phyloP scores from a whole-genome alignment of 2,888 invertebrate species.

The Oxycera nigricornis region DNA sequence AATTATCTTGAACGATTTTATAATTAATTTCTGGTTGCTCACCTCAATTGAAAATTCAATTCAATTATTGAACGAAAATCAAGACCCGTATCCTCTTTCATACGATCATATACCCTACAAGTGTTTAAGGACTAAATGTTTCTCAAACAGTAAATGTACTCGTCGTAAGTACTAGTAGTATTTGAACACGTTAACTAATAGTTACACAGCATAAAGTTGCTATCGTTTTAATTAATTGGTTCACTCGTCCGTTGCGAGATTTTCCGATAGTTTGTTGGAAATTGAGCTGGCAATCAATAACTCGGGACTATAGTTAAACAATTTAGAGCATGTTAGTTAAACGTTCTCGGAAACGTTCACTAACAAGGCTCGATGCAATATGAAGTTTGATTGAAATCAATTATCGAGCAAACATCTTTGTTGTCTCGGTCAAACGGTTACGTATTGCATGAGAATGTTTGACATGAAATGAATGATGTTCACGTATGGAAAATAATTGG shows the following conservation, averaged over 20 bases:
- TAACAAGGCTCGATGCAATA: neutral
- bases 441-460: no score
- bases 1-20: no score
- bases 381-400: conserved; percentile 1
- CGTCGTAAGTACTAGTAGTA: no score
- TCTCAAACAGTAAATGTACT: no score
- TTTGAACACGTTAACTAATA: neutral
- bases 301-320: neutral
- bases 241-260: neutral
- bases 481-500: no score
- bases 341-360: neutral
- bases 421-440: neutral
- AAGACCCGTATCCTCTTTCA: no score
- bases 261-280: neutral
- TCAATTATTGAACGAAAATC: no score
- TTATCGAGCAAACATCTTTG: neutral
- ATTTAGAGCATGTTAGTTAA: neutral
- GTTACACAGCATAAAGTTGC: neutral
- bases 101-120: no score
- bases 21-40: no score
- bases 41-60: no score
- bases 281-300: neutral
- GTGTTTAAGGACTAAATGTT: no score
- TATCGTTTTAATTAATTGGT: conserved; percentile 1
- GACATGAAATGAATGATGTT: no score